Evolutionary conservation across 2,888 invertebrate genomes (phyloP).

Genomic region (Eristalis tenax): DNA sequence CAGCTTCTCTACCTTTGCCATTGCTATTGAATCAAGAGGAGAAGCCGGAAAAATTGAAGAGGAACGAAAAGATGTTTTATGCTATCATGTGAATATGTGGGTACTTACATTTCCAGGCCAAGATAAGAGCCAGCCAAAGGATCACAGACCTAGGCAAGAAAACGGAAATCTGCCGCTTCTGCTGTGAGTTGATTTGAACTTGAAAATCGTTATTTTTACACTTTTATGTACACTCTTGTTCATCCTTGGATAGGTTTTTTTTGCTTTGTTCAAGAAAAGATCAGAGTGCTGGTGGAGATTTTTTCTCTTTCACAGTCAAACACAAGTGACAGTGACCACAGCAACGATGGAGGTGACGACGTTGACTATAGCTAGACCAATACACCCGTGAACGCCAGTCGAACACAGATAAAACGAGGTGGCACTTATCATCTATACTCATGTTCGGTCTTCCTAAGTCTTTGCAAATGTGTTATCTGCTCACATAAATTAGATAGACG

Average conservation of each 20-base stretch:
- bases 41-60: not conserved
- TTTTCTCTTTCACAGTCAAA: not conserved
- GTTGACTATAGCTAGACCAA: slow-evolving; percentile 37
- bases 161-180: not conserved
- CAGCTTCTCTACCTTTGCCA: not conserved
- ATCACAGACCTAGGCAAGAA: not conserved
- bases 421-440: slow-evolving; percentile 54
- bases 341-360: slow-evolving; percentile 25
- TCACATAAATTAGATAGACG: slow-evolving; percentile 39
- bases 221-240: slow-evolving; percentile 6
- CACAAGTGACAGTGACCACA: not conserved
- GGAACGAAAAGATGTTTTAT: slow-evolving; percentile 16
- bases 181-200: not conserved
- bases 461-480: slow-evolving; percentile 51
- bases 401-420: slow-evolving; percentile 37
- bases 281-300: slow-evolving; percentile 20
- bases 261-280: no score
- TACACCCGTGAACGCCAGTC: slow-evolving; percentile 12
- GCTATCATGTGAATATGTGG: slow-evolving; percentile 51
- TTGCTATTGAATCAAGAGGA: not conserved
- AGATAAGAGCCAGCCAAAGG: slow-evolving; percentile 43
- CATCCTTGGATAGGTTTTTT: slow-evolving; percentile 44
- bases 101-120: slow-evolving; percentile 60
- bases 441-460: slow-evolving; percentile 28
- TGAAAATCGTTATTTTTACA: slow-evolving; percentile 12